Evolutionary conservation across 1,140 invertebrate genomes (phyloP).

Genomic region (Saccostrea echinata): DNA sequence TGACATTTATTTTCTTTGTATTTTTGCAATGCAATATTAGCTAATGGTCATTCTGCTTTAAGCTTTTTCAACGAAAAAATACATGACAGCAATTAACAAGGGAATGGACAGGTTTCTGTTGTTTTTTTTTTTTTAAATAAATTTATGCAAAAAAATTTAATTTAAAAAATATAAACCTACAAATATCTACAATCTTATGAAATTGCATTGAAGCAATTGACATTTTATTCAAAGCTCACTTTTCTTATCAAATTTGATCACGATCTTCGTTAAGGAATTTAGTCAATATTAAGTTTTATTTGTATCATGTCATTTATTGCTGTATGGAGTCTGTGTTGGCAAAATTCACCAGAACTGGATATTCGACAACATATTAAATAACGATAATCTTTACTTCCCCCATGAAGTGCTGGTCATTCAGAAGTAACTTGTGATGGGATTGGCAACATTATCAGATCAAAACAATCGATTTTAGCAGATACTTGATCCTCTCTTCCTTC

Average conservation of each 20-base stretch:
- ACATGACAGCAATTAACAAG: too few relatives aligned
- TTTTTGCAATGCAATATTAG: too few relatives aligned
- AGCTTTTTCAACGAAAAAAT: too few relatives aligned
- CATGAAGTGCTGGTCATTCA: background rate
- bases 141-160: too few relatives aligned
- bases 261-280: background rate
- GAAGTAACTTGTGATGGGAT: slow-evolving; percentile 6
- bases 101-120: too few relatives aligned
- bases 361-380: slow-evolving; percentile 26
- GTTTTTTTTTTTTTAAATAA: too few relatives aligned
- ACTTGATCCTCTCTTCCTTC: background rate
- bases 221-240: too few relatives aligned
- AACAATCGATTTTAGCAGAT: background rate
- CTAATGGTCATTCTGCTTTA: too few relatives aligned
- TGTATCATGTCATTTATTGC: background rate
- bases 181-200: too few relatives aligned
- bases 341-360: slow-evolving; percentile 1
- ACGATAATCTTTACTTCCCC: slow-evolving; percentile 1
- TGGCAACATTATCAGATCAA: slow-evolving; percentile 13
- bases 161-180: too few relatives aligned
- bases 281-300: background rate
- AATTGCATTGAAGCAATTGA: too few relatives aligned
- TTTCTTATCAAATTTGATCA: background rate
- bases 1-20: too few relatives aligned
- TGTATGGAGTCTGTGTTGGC: background rate